phyloP scores from a whole-genome alignment of 2,113 vertebrate genomes.

The Bufo gargarizans region DNA sequence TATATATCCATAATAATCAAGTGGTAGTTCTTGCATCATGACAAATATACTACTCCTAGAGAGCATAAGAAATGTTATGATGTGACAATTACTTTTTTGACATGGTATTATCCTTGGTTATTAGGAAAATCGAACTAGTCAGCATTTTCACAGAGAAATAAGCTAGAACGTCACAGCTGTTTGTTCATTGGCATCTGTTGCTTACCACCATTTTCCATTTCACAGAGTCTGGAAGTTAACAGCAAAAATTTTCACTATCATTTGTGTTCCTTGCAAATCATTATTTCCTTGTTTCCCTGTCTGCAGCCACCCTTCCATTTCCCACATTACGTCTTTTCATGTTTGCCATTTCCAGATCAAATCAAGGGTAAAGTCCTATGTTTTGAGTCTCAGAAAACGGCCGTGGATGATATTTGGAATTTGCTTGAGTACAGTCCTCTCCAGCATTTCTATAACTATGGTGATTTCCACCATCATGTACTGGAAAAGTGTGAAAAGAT shows the following conservation, averaged over 20 bases:
- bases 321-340: constrained; percentile 62
- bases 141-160: not conserved
- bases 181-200: not conserved
- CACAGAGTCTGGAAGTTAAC: not conserved
- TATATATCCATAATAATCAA: no score
- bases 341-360: constrained; percentile 86
- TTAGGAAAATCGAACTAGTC: not conserved
- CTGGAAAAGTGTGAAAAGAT: constrained; percentile 85
- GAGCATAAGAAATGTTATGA: not conserved
- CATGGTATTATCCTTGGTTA: not conserved
- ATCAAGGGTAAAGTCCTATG: constrained; percentile 83
- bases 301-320: not conserved
- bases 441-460: constrained; percentile 80
- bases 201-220: not conserved
- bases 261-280: not conserved
- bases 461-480: constrained; percentile 85
- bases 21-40: no score
- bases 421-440: constrained; percentile 78
- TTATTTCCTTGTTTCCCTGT: not conserved
- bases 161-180: not conserved
- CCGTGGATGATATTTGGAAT: constrained; percentile 85
- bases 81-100: no score
- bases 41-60: no score
- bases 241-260: not conserved
- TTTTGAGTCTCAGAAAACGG: constrained; percentile 84